Evolutionary conservation across 1,140 invertebrate genomes (phyloP), one percentile per base, ranked within the genome.

Genomic region (Tetramorium parvispinum): DNA sequence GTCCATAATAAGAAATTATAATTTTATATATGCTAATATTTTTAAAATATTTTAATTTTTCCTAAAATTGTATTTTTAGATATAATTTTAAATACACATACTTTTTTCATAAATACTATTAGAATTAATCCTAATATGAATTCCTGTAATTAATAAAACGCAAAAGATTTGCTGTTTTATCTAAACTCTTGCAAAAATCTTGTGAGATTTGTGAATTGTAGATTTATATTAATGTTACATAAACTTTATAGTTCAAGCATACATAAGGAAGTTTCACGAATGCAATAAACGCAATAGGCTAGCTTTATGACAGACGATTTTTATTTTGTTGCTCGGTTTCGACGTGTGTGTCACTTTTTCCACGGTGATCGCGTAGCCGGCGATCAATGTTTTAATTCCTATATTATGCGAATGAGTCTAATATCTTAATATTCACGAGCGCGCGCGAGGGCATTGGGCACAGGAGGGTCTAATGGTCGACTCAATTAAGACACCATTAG

Each of bases 401-500:
- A 70, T 85, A 88, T 92, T 89, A 92, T 89, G 81, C 87, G 73
- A 92, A 92, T 73, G 82, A 86, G 86, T 77, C 73, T 85, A 87
- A 92, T 89, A 92, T 92, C 87, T 93, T 92, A 86, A 93, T 93
- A 91, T 87, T 77, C 63, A 63, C 63, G 73, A 51, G 63, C 43
- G 59, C 37, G 63, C 32, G 63, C 21, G 79, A 78, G 65, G 86
- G 81, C 43, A 49, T 68, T 53, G 83, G 77, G 78, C 87, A 90
- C 59, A 91, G 73, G 71, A 89, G 88, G 91, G 87, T 93, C 92
- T 93, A 93, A 93, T 93, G 90, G 91, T 92, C 89, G 81, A 88
- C 87, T 93, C 92, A 93, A 93, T 93, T 93, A 93, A 93, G 92
- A 93, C 92, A 91, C 89, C 88, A 93, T 93, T 93, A 93, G 88